phyloP scores from a whole-genome alignment of 2,888 invertebrate genomes.

The Catonia carolina region DNA sequence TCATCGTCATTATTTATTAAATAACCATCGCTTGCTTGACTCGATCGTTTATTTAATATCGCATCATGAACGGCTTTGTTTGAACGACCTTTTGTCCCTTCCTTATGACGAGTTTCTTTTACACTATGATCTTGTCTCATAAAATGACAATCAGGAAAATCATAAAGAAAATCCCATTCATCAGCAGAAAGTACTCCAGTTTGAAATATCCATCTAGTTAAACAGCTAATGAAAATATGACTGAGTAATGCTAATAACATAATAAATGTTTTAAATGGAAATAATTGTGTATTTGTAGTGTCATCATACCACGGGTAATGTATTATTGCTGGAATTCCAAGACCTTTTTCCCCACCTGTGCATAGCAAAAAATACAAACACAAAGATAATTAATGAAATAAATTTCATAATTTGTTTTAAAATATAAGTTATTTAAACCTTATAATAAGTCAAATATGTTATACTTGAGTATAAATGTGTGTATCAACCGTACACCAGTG shows the following conservation, averaged over 20 bases:
- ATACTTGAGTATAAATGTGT: too few species aligned
- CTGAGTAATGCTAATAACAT: slow-evolving; percentile 53
- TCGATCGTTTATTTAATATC: slow-evolving; percentile 22
- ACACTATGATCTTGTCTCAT: slow-evolving; percentile 15
- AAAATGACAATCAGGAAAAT: slow-evolving; percentile 26
- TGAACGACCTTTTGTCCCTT: slow-evolving; percentile 19
- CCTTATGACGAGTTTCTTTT: slow-evolving; percentile 20
- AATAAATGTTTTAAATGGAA: slow-evolving; percentile 58
- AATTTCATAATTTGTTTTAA: background rate
- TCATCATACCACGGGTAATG: slow-evolving; percentile 50
- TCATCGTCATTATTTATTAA: slow-evolving; percentile 21
- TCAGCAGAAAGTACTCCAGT: slow-evolving; percentile 43
- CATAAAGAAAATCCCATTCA: slow-evolving; percentile 28
- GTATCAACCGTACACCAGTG: too few species aligned
- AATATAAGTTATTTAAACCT: background rate
- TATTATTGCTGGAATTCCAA: slow-evolving; percentile 50
- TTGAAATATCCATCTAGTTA: slow-evolving; percentile 46
- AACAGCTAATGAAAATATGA: slow-evolving; percentile 47
- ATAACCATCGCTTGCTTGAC: slow-evolving; percentile 23
- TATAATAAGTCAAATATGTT: too few species aligned
- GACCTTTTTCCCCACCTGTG: slow-evolving; percentile 51
- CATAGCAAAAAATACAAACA: background rate
- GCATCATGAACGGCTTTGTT: slow-evolving; percentile 26
- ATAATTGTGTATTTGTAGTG: slow-evolving; percentile 48
- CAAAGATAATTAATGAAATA: background rate